Evolutionary conservation across 2,113 vertebrate species (phyloP).

Genomic region (Lepus americanus): DNA sequence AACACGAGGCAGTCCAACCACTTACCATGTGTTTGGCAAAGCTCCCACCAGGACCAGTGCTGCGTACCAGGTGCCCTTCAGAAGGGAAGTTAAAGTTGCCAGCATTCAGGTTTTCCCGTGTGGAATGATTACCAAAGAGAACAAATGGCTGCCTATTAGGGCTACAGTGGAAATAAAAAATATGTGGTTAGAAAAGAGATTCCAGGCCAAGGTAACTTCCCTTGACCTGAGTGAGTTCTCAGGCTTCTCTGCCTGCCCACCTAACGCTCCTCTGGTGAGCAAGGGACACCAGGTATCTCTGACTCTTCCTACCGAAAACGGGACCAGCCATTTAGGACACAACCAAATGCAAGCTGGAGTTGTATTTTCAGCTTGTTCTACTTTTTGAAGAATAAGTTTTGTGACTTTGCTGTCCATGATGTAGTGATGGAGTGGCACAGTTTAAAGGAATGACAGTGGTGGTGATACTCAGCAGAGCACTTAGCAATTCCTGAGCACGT

Average conservation of each 20-base stretch:
- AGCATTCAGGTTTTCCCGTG: conserved; percentile 92
- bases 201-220: not conserved
- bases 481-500: not conserved
- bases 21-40: conserved; percentile 96
- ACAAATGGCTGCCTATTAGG: conserved; percentile 94
- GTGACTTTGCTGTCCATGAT: not conserved
- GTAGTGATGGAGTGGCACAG: not conserved
- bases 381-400: conserved; percentile 7
- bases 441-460: not conserved
- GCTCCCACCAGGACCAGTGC: conserved; percentile 91
- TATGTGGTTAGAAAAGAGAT: conserved; percentile 54
- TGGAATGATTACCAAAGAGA: conserved; percentile 95
- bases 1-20: not conserved
- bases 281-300: not conserved
- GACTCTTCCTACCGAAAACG: not conserved
- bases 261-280: not conserved
- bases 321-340: not conserved
- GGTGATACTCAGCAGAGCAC: not conserved
- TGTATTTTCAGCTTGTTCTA: conserved; percentile 14
- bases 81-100: conserved; percentile 97
- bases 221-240: not conserved
- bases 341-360: not conserved
- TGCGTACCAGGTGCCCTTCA: conserved; percentile 95
- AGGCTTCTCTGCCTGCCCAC: not conserved
- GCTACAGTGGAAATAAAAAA: conserved; percentile 83